Conservation (phyloP, 2,888 invertebrate species). For the Isoperla grammatica region DNA sequence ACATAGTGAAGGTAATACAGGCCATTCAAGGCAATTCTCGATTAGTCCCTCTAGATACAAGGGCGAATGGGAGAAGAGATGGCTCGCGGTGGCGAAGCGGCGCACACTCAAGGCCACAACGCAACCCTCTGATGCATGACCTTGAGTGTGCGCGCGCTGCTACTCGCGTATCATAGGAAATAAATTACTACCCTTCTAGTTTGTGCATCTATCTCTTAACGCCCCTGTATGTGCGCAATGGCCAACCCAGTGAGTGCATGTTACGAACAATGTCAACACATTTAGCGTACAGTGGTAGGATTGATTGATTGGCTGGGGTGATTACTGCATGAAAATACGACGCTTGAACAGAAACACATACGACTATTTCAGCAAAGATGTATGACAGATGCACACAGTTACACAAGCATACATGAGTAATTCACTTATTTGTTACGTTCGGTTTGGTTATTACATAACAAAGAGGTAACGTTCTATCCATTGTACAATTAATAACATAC, state of each 20-base stretch:
- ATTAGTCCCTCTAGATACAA: slow-evolving; percentile 7
- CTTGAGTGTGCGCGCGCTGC: no score
- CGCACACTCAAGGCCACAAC: no score
- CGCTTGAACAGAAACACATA: slow-evolving; percentile 23
- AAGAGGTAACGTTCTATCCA: slow-evolving; percentile 32
- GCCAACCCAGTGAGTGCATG: no score
- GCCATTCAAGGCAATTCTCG: slow-evolving; percentile 17
- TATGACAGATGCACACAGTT: slow-evolving; percentile 28
- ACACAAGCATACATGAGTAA: slow-evolving; percentile 31
- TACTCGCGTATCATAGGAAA: no score
- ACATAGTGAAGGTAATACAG: slow-evolving; percentile 7
- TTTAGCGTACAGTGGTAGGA: neutral
- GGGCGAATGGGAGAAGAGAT: slow-evolving; percentile 7
- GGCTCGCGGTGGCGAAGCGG: neutral
- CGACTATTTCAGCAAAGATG: slow-evolving; percentile 24
- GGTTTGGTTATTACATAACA: slow-evolving; percentile 32
- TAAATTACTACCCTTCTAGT: no score
- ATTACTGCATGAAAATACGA: slow-evolving; percentile 5
- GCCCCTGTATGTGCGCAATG: no score
- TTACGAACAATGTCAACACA: neutral
- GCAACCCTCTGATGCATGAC: no score
- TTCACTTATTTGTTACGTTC: slow-evolving; percentile 28
- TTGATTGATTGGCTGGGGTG: slow-evolving; percentile 8
- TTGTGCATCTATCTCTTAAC: no score
- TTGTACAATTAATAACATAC: slow-evolving; percentile 34